Base-by-base conservation (phyloP, 2,113 vertebrate species). In the Thamnaconus septentrionalis region DNA sequence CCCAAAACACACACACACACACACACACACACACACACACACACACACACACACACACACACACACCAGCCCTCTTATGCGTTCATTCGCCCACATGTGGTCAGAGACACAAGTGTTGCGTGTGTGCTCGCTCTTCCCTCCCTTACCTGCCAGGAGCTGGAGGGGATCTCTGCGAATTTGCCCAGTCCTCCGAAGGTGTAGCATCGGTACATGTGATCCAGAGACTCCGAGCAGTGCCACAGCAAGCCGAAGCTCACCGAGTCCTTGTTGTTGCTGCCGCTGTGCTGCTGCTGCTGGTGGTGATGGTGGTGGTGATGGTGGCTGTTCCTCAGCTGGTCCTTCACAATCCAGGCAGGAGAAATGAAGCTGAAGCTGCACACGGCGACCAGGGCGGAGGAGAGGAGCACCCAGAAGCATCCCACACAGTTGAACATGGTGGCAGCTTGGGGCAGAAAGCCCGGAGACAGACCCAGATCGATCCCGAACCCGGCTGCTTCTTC, bases 131-230 rank as follows among this genome's bases (percentile, higher is more conserved):
- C 11, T 31, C 6, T 55, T 31, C 18, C 18, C 18, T 31, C 18
- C 18, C 41, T 11, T 90, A 95, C 95, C 95, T 95, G 95, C 95
- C 95, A 96, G 49, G 94, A 94, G 66, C 93, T 92, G 73, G 95
- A 95, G 10, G 94, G 93, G 79, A 96, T 95, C 75, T 94, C 92
- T 12, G 91, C 89, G 76, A 95, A 95, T 84, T 72, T 91, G 6
- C 92, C 94, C 68, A 94, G 84, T 43, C 93, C 92, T 9, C 91
- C 91, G 73, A 94, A 92, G 68, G 92, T 91, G 91, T 93, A 93
- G 85, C 94, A 96, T 48, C 88, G 76, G 81, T 90, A 90, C 90
- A 90, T 88, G 64, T 85, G 91, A 61, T 90, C 92, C 81, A 87
- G 71, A 71, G 91, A 89, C 70, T 92, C 92, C 8, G 95, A 81